A percentile compares a stretch with the other conserved stretches of the same genome.
These are phyloP conservation scores for Pachyuromys duprasi DNA, from an alignment of 2,797 vertebrate species.

Conservation along the genomic window DNA sequence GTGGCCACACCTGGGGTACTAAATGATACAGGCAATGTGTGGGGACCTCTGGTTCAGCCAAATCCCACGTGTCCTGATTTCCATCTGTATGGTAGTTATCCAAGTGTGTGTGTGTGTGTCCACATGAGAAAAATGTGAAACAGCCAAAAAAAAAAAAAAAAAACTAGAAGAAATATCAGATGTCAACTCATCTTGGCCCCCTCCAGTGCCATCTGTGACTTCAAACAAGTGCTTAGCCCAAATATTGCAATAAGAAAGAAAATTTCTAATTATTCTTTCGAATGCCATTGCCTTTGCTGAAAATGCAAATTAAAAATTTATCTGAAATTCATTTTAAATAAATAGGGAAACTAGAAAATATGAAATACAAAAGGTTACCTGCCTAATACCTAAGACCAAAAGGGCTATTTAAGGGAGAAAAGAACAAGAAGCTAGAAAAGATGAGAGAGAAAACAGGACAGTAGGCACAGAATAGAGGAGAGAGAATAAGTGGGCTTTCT, in stretches of 20 bases:
- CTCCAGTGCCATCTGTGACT: constrained; percentile 57
- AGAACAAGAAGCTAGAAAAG: not conserved
- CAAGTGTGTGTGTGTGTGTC: constrained; percentile 70
- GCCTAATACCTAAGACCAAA: constrained; percentile 47
- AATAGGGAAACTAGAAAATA: constrained; percentile 31
- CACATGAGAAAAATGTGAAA: constrained; percentile 66
- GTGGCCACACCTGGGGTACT: constrained; percentile 80
- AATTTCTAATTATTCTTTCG: constrained; percentile 36
- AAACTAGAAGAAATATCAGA: constrained; percentile 68
- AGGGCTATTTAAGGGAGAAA: not conserved
- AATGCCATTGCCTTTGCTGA: constrained; percentile 35
- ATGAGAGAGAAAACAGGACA: not conserved
- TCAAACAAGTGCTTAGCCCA: constrained; percentile 53
- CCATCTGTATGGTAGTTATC: constrained; percentile 74
- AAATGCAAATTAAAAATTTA: constrained; percentile 51
- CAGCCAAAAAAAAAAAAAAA: constrained; percentile 65
- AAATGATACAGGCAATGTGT: constrained; percentile 76
- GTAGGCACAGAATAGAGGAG: not conserved
- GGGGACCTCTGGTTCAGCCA: constrained; percentile 71
- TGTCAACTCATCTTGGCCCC: constrained; percentile 59
- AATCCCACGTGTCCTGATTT: constrained; percentile 77
- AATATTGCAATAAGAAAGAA: constrained; percentile 65
- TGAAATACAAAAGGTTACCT: constrained; percentile 9
- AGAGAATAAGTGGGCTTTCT: not conserved
- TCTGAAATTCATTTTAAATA: constrained; percentile 60